Base-by-base conservation (phyloP, 1,140 invertebrate species). In the Aporrectodea caliginosa region DNA sequence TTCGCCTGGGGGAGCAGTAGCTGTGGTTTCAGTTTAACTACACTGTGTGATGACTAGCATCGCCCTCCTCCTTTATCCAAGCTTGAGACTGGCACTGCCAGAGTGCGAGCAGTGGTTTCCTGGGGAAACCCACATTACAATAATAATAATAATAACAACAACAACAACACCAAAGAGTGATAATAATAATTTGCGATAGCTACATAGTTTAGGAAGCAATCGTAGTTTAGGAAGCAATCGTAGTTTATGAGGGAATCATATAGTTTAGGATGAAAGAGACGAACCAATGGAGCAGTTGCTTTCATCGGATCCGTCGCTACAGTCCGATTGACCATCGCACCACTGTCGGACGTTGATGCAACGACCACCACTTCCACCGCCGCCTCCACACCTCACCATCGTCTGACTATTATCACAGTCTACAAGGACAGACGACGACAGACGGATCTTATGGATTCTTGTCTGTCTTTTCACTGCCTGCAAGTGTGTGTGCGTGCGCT, bases 321-420 rank as follows among this genome's bases (percentile, higher is more conserved):
- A 88, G 72, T 88, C 87, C 32, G 22, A 35, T 33, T 79, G 68
- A n/a, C 85, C 86, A 81, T 88, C 85, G 78, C 87, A 88, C 12
- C 77, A 35, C 16, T 30, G 30, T 22, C 29, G 30, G 33, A 43
- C 22, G 34, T 58, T 32, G 22, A 81, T 33, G 34, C 80, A 81
- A 27, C 31, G 35, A 30, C 77, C 77, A 72, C 70, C 72, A 27
- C 16, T n/a, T n/a, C n/a, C n/a, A n/a, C n/a, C n/a, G n/a, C n/a
- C n/a, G n/a, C n/a, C n/a, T n/a, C n/a, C n/a, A n/a, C n/a, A n/a
- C n/a, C n/a, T n/a, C n/a, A n/a, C n/a, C n/a, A n/a, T n/a, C n/a
- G n/a, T n/a, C n/a, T n/a, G n/a, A n/a, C n/a, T n/a, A n/a, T n/a
- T n/a, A n/a, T n/a, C n/a, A n/a, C n/a, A n/a, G n/a, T n/a, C n/a